These are phyloP conservation scores for Zaprionus kolodkinae DNA, from an alignment of 1,140 invertebrate genomes.

Conservation along the genomic window DNA sequence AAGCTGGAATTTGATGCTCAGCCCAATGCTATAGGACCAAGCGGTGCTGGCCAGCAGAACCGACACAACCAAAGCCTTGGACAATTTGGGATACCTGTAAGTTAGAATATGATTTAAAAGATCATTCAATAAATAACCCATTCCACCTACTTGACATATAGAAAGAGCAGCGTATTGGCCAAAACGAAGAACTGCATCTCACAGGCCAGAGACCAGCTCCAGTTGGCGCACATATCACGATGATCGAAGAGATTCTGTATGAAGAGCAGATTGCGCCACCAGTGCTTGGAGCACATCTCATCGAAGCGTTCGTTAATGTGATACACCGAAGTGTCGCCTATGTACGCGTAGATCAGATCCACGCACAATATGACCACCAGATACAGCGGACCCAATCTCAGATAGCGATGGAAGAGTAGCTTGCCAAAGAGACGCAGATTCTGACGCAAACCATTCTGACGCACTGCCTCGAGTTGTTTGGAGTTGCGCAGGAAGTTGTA, in stretches of 20 bases:
- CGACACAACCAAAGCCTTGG: constrained; percentile 53
- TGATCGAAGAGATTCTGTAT: constrained; percentile 87
- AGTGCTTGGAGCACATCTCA: constrained; percentile 85
- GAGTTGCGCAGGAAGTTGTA: constrained; percentile 79
- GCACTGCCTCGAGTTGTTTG: constrained; percentile 65
- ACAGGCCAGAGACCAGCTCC: constrained; percentile 93
- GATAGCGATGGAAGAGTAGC: constrained; percentile 76
- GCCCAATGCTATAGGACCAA: constrained; percentile 69
- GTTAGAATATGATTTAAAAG: background rate
- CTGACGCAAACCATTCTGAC: constrained; percentile 57
- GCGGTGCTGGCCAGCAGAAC: constrained; percentile 55
- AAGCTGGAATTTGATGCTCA: constrained; percentile 71
- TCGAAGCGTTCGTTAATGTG: constrained; percentile 85
- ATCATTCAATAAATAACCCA: no score
- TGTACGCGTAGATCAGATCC: constrained; percentile 85
- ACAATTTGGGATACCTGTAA: constrained; percentile 66
- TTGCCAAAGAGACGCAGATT: constrained; percentile 77
- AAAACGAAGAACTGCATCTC: constrained; percentile 92
- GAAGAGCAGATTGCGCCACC: constrained; percentile 88
- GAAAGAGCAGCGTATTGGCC: constrained; percentile 84
- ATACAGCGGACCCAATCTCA: constrained; percentile 85
- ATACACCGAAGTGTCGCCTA: constrained; percentile 85
- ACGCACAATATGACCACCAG: constrained; percentile 85
- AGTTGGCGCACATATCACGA: constrained; percentile 89
- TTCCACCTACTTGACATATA: constrained; percentile 85